A percentile compares a stretch with the other conserved stretches of the same genome.
Evolutionary conservation across 2,797 vertebrate genomes (phyloP).

Genomic region (Balearica regulorum): DNA sequence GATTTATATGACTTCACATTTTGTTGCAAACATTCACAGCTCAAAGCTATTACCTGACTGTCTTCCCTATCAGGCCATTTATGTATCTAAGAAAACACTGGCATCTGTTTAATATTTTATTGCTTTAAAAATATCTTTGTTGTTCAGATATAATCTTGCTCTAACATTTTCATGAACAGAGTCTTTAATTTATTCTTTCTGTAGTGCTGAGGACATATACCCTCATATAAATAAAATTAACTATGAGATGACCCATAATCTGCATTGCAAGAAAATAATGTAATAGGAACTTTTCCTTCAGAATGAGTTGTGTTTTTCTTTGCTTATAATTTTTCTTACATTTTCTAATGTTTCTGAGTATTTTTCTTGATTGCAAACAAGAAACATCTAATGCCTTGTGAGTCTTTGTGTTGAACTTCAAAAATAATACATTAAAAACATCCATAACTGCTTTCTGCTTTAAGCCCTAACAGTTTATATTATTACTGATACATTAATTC

Average conservation of each 20-base stretch:
- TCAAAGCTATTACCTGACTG: slow-evolving; percentile 40
- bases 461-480: background rate
- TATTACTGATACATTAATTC: background rate
- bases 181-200: slow-evolving; percentile 1
- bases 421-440: background rate
- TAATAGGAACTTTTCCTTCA: background rate
- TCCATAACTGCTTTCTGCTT: background rate
- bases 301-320: background rate
- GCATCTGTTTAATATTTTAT: slow-evolving; percentile 57
- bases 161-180: slow-evolving; percentile 1
- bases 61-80: slow-evolving; percentile 46
- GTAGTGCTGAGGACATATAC: background rate
- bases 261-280: background rate
- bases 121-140: slow-evolving; percentile 50
- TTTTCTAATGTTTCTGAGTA: background rate
- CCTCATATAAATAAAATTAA: background rate
- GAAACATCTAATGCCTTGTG: background rate
- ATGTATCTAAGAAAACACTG: slow-evolving; percentile 39
- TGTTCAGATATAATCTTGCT: background rate
- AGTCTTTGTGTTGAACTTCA: background rate
- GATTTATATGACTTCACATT: slow-evolving; percentile 36
- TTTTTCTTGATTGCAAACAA: background rate
- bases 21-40: slow-evolving; percentile 32
- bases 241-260: background rate
- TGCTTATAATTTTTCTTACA: background rate